Percentiles rank a stretch among this genome's conserved stretches.
phyloP scores from a whole-genome alignment of 2,797 vertebrate genomes.

The Cossypha dichroa region DNA sequence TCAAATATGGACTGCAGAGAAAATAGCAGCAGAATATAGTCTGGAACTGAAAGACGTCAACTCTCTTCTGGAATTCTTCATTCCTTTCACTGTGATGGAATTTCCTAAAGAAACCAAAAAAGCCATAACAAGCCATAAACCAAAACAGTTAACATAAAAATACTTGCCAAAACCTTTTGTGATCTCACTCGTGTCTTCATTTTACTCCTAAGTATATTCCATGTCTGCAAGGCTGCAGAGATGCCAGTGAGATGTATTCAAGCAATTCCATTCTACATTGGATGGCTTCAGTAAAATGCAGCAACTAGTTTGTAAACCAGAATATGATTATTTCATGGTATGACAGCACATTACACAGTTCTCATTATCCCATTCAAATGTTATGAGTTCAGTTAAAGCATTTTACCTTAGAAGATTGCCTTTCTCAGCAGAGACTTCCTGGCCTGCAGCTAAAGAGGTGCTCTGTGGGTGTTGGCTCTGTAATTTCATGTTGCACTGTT shows the following conservation, averaged over 20 bases:
- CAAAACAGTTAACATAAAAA: slow-evolving; percentile 71
- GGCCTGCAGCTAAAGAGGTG: neutral
- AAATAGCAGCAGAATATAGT: slow-evolving; percentile 87
- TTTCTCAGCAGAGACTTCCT: neutral
- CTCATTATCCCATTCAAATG: neutral
- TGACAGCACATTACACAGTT: neutral
- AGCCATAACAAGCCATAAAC: slow-evolving; percentile 53
- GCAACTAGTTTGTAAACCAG: neutral
- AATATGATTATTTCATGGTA: neutral
- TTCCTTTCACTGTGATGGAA: slow-evolving; percentile 84
- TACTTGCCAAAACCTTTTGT: neutral
- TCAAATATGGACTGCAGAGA: slow-evolving; percentile 85
- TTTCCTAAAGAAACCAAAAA: slow-evolving; percentile 75
- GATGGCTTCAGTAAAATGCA: neutral
- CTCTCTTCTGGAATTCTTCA: slow-evolving; percentile 85
- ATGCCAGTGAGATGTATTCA: neutral
- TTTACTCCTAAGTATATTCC: neutral
- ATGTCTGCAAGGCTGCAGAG: neutral
- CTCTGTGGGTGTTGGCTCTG: neutral
- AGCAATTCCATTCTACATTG: neutral
- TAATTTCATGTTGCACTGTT: neutral
- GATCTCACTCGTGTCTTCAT: neutral
- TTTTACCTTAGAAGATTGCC: neutral
- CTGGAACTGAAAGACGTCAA: slow-evolving; percentile 85
- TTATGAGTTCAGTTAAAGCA: neutral